phyloP scores from a whole-genome alignment of 2,797 vertebrate genomes.

The Danio jaintianensis region DNA sequence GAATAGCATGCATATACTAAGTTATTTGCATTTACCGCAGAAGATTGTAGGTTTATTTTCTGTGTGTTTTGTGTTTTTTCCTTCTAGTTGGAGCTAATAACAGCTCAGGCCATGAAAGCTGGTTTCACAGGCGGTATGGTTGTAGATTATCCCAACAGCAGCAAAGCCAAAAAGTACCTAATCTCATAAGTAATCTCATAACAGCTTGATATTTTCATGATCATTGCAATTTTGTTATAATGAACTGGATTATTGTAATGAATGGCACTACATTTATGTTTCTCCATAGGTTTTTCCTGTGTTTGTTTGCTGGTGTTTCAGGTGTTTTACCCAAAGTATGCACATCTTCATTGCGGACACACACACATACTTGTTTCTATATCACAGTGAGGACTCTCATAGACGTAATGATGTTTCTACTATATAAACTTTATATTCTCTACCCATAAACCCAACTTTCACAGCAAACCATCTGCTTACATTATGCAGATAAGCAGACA shows the following conservation, averaged over 20 bases:
- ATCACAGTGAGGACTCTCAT: no score
- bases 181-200: no score
- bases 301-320: conserved; percentile 88
- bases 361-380: background rate
- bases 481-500: no score
- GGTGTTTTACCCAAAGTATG: conserved; percentile 87
- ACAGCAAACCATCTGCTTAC: no score
- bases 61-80: background rate
- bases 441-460: no score
- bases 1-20: no score
- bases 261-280: background rate
- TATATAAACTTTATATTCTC: no score
- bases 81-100: conserved; percentile 92
- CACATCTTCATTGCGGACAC: background rate
- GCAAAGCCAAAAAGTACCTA: conserved; percentile 93
- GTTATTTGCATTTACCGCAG: background rate
- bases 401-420: no score
- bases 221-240: background rate
- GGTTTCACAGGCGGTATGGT: conserved; percentile 96
- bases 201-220: conserved; percentile 15
- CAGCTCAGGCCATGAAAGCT: conserved; percentile 90
- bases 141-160: conserved; percentile 96
- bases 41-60: no score
- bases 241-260: background rate
- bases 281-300: conserved; percentile 89